Base-by-base conservation (phyloP, 2,113 vertebrate species). In the Pelmatolapia mariae region DNA sequence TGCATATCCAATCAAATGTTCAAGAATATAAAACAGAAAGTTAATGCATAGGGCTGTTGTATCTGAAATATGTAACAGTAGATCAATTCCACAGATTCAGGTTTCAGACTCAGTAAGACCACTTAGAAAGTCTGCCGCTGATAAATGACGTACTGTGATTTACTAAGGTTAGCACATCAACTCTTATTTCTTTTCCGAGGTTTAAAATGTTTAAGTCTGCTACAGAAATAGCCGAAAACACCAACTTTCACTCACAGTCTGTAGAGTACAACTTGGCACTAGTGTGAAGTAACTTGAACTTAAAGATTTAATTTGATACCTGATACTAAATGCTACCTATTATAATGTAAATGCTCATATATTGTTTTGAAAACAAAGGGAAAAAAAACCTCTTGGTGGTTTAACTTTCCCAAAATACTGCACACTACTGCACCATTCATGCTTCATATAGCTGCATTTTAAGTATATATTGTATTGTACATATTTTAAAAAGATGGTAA, bases 281-380 rank as follows among this genome's bases (percentile, higher is more conserved):
- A 57, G 4, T 10, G 15, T 16, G 53, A 80, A 71, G 19, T 16
- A 33, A 85, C 22, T 73, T 57, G 81, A 71, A 85, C 71, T 54
- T 85, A 43, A 12, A 66, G 7, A 47, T 86, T 84, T 84, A 50
- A 36, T n/a, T 71, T 73, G 8, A 43, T 73, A 73, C 8, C 13
- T 26, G 22, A 24, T 73, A 76, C 24, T 73, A 26, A 47, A 47
- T 73, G 4, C 22, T 10, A 45, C 15, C 68, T 47, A 29, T 45
- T 73, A 61, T 57, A 90, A 85, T 80, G n/a, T 53, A 50, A 86
- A 83, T 86, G 24, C 57, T 90, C 45, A 85, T 86, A 88, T 87
- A 82, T 56, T 45, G 73, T 82, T 87, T 54, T 61, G 5, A 61
- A 61, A 61, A 18, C 57, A 61, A 61, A 31, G 2, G 26, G 26